phyloP scores from a whole-genome alignment of 2,888 invertebrate genomes.

The Bellardia bayeri region DNA sequence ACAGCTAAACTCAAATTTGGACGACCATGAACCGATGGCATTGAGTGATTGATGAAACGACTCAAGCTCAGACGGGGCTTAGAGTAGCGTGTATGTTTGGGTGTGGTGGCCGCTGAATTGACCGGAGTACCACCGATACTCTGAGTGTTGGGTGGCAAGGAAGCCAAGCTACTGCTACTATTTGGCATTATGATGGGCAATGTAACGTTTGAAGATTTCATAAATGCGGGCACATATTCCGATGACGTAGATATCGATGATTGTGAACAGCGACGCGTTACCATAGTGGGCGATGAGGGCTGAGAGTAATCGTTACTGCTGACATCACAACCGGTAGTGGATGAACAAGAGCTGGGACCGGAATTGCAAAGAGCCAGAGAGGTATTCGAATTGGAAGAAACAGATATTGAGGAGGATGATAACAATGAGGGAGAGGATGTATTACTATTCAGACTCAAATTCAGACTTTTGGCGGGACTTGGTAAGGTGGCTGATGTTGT shows the following conservation, averaged over 20 bases:
- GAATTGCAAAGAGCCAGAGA: conserved; percentile 72
- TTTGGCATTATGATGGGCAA: conserved; percentile 81
- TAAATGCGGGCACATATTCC: conserved; percentile 79
- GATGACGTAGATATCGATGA: conserved; percentile 34
- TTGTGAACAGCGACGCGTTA: conserved; percentile 53
- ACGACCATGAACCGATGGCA: conserved; percentile 84
- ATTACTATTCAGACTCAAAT: conserved; percentile 78
- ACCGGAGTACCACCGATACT: conserved; percentile 74
- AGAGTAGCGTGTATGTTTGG: conserved; percentile 82
- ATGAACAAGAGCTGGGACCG: conserved; percentile 76
- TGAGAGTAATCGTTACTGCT: conserved; percentile 66
- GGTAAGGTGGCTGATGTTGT: conserved; percentile 64
- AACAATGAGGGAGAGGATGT: conserved; percentile 72
- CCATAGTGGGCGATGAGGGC: conserved; percentile 75
- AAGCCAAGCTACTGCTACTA: conserved; percentile 77
- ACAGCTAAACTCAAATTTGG: conserved; percentile 79
- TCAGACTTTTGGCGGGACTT: conserved; percentile 81
- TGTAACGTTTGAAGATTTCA: conserved; percentile 79
- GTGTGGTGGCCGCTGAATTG: conserved; percentile 82
- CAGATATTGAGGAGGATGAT: conserved; percentile 73
- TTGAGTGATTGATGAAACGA: conserved; percentile 83
- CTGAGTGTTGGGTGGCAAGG: conserved; percentile 73
- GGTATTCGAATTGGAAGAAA: conserved; percentile 71
- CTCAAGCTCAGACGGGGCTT: conserved; percentile 83
- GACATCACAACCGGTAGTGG: conserved; percentile 68